These are phyloP conservation scores for Lytechinus variegatus DNA, from an alignment of 35 echinoderm and acorn worm genomes.

Conservation along the genomic window DNA sequence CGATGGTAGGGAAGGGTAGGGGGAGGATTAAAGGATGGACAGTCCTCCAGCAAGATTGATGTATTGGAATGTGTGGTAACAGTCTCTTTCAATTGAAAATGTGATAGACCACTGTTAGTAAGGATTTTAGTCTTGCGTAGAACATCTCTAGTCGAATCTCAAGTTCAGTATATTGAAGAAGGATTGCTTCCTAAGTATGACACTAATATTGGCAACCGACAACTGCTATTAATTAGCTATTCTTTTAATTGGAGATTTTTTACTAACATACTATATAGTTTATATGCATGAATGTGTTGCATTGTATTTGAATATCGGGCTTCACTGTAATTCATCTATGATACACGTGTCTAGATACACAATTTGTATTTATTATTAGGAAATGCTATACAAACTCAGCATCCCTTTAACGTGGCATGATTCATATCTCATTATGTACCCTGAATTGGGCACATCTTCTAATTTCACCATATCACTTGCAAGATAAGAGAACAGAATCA, in stretches of 20 bases:
- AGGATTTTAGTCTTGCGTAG: too few species aligned
- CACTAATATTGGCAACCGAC: too few species aligned
- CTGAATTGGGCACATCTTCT: constrained; percentile 23
- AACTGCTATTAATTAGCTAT: too few species aligned
- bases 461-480: not conserved
- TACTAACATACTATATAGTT: too few species aligned
- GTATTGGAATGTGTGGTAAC: not conserved
- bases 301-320: not conserved
- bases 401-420: not conserved
- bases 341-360: not conserved
- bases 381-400: not conserved
- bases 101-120: not conserved
- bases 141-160: too few species aligned
- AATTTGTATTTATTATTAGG: too few species aligned
- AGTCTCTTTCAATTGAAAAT: not conserved
- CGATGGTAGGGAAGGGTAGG: not conserved
- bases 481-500: not conserved
- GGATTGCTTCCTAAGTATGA: too few species aligned
- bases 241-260: too few species aligned
- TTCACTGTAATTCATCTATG: not conserved
- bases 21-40: not conserved
- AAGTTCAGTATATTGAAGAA: too few species aligned
- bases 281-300: not conserved
- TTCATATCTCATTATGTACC: constrained; percentile 26
- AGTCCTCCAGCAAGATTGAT: not conserved